Evolutionary conservation across 2,113 vertebrate species (phyloP), one percentile per base, ranked within the genome.

Genomic region (Columba janthina): DNA sequence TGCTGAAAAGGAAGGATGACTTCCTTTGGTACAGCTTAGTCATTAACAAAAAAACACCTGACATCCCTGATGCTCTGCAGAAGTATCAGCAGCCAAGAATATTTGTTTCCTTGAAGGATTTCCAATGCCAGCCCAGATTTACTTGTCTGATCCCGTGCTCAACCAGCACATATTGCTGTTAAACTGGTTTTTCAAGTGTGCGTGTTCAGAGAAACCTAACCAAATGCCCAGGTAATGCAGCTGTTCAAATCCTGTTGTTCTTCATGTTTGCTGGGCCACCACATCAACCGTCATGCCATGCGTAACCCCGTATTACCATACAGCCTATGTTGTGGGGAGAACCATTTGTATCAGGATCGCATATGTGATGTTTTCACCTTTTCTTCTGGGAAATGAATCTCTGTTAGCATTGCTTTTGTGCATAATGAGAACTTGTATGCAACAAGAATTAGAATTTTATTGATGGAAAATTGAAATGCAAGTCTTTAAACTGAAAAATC

Each of bases 101-200:
- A 85, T 16, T 51, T 67, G 15, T 79, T 75, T 88, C 73, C 61
- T 85, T 70, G 36, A 40, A 93, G n/a, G 36, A 79, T 16, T 72
- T 87, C 81, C 54, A 91, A 5, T 6, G 13, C 16, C 66, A 1
- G 5, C 10, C 62, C 29, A 21, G 10, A 4, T 34, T 62, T 42
- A 79, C 17, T 26, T 42, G 42, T 31, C 15, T 64, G 44, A 74
- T 44, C 78, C 54, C 31, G 5, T 53, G 40, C 28, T 80, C 70
- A 88, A 60, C 51, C 60, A 71, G 64, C 34, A 70, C 64, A 34
- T 3, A 10, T 9, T 85, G 53, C 75, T 58, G 82, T 50, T 85
- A 61, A 96, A 93, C 90, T 78, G 69, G 79, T 94, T 88, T 90
- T 90, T 88, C 89, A 66, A 74, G 82, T 8, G 18, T 48, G 16